phyloP scores from a whole-genome alignment of 1,140 invertebrate genomes.

The Ephestia elutella region DNA sequence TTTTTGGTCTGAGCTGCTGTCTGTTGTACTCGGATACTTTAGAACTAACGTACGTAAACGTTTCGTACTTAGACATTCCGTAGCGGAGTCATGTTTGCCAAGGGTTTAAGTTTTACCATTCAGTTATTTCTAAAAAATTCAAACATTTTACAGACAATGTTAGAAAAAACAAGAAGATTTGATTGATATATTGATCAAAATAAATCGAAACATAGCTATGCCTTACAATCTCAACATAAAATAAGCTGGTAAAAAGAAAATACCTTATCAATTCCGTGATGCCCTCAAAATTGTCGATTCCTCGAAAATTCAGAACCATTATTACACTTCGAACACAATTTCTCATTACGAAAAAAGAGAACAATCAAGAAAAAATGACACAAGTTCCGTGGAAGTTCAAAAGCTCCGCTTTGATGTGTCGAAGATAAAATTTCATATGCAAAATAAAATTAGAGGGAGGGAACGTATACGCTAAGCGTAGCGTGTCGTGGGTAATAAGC shows the following conservation, averaged over 20 bases:
- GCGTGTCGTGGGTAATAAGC: constrained; percentile 32
- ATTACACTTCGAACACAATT: constrained; percentile 9
- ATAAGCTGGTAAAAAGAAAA: neutral
- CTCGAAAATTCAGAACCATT: neutral
- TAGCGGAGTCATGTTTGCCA: too few species aligned
- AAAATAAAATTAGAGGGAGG: constrained; percentile 35
- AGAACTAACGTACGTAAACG: too few species aligned
- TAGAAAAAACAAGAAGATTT: too few species aligned
- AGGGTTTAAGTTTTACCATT: too few species aligned
- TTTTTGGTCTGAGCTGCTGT: too few species aligned
- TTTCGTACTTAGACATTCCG: too few species aligned
- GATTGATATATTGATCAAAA: neutral
- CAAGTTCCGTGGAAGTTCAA: constrained; percentile 27
- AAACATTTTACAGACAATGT: too few species aligned
- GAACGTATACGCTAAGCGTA: constrained; percentile 23
- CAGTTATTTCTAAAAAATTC: too few species aligned
- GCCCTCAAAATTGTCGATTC: too few species aligned
- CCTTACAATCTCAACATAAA: neutral
- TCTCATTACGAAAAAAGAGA: constrained; percentile 12
- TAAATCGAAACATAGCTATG: neutral
- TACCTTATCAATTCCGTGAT: neutral
- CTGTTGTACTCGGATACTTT: too few species aligned
- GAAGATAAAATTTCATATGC: constrained; percentile 39
- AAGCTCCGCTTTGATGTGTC: constrained; percentile 30
- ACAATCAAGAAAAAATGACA: constrained; percentile 22